A percentile compares a stretch with the other conserved stretches of the same genome.
Conservation (phyloP, 2,888 invertebrate species). For the Oligia fasciuncula region DNA sequence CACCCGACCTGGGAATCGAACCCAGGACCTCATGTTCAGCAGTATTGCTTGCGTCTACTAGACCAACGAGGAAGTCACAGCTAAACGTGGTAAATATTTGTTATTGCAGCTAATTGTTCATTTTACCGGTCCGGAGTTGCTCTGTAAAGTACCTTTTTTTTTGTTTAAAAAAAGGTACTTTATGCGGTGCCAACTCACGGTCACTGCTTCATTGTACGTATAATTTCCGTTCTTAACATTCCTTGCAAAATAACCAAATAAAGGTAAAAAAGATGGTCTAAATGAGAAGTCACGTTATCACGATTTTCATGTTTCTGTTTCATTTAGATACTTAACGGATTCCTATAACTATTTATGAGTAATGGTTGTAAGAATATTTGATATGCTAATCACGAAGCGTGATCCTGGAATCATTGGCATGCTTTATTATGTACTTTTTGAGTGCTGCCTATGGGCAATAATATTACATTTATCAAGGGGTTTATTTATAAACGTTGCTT, state of each 20-base stretch:
- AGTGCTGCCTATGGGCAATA: background rate
- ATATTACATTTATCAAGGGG: background rate
- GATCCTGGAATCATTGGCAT: background rate
- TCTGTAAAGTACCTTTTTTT: too few species aligned
- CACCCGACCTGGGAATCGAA: background rate
- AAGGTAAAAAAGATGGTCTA: slow-evolving; percentile 28
- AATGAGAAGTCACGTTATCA: slow-evolving; percentile 45
- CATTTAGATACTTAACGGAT: background rate
- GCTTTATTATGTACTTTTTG: background rate
- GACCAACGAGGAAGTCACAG: background rate
- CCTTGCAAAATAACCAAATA: slow-evolving; percentile 8
- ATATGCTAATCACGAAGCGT: slow-evolving; percentile 26
- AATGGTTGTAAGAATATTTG: slow-evolving; percentile 13
- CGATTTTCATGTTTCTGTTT: slow-evolving; percentile 13
- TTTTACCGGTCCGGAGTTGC: too few species aligned
- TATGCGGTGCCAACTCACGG: background rate
- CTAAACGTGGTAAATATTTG: background rate
- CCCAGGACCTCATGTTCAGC: background rate
- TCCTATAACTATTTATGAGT: background rate
- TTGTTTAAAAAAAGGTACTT: too few species aligned
- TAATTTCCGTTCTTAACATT: background rate
- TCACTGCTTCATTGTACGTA: background rate
- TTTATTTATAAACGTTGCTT: background rate
- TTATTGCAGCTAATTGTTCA: background rate
- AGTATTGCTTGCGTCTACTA: background rate